Evolutionary conservation across 2,797 vertebrate species (phyloP), one percentile per base, ranked within the genome.

Genomic region (Poeciliopsis turneri): DNA sequence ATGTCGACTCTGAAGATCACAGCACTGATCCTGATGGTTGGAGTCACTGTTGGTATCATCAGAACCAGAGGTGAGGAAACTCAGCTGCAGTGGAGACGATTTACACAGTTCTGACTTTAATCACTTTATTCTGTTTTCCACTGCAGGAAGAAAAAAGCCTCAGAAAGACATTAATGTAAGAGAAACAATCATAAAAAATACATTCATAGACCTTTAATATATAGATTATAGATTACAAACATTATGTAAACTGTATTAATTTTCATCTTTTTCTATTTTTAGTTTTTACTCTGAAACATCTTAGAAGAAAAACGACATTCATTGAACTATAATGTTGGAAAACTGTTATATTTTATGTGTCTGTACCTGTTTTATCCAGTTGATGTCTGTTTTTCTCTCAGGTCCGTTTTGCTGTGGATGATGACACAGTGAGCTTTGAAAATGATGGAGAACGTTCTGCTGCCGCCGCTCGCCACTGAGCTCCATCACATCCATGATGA

Each of bases 31-130:
- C 72, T 78, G 5, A 68, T 78, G 33, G 16, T 72, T 23, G 72
- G 15, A 3, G 3, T 59, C 47, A 72, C 59, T 23, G 47, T 47
- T 68, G 5, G 64, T 66, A 0, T 79, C 39, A 43, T 84, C 55
- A 84, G 47, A 78, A 0, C 18, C 55, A 75, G 13, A 78, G 16
- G 78, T 77, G 75, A 80, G 76, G 68, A 69, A 57, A 55, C 70
- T 78, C 4, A 46, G 33, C 10, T 11, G 71, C 33, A 46, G 45
- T 33, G 39, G 43, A 46, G 1, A 25, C 28, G n/a, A 25, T 59
- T n/a, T 33, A 57, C 76, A 59, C n/a, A 78, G 0, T 0, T 57
- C 8, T 9, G 3, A 46, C 30, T 23, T 43, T 25, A 46, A 55
- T 46, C 41, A 23, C 15, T 41, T 36, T 11, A 13, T 43, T 70